Base-by-base conservation (phyloP, 2,888 invertebrate species). In the Dichetophora obliterata region DNA sequence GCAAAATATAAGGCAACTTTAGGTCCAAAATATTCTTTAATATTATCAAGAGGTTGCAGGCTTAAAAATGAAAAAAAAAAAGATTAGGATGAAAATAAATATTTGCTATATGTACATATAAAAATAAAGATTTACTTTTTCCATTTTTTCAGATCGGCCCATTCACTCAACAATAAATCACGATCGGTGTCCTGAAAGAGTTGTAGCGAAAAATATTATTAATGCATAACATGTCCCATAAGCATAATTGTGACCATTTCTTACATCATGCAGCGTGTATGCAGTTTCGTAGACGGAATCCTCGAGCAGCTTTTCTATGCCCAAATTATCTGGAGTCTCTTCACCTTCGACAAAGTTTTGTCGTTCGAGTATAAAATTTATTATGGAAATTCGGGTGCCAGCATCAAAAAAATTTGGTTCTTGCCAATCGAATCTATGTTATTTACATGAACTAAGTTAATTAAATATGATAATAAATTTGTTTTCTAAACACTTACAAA, bases 1-100 rank as follows among this genome's bases (percentile, higher is more conserved):
- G 95, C 93, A 89, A 95, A 96, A 88, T 96, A 95, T 76, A 96
- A 90, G 0, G 94, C 95, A 82, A 95, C 92, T 89, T 93, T 94
- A 3, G 93, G 92, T 66, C 94, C 94, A 86, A 94, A 94, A 88
- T 95, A 94, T 84, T 94, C 93, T 90, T 94, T 93, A 77, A 95
- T 92, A 80, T 93, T 91, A 86, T 95, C 94, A 77, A 95, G 88
- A 2, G 95, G 95, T 85, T 95, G 95, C 73, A 89, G 81, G 52
- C 89, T 89, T 54, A 0, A 77, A 81, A 77, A 43, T n/a, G 22
- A 50, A 43, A 31, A 16, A 78, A 31, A 9, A 14, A 9, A 52
- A n/a, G 31, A 4, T 31, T 59, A 75, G 22, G n/a, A 68, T 50
- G n/a, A n/a, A 59, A 65, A 19, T 2, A 57, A 71, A 16, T 9